These are phyloP conservation scores for Oreochromis tanganicae DNA, from an alignment of 2,113 vertebrate genomes.

Conservation along the genomic window DNA sequence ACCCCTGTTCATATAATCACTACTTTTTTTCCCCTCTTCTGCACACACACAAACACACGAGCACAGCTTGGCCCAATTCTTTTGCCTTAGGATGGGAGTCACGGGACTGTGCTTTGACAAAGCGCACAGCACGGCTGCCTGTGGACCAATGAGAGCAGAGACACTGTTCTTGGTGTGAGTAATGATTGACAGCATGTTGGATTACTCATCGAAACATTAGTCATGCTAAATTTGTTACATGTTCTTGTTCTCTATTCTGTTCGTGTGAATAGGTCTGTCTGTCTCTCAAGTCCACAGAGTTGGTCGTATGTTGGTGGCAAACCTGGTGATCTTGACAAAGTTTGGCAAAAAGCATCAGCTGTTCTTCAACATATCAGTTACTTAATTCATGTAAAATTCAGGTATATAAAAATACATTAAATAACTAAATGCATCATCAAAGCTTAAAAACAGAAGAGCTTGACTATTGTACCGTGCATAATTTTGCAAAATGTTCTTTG, in stretches of 20 bases:
- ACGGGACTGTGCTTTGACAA: conserved; percentile 43
- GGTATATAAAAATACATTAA: background rate
- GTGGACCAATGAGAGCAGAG: conserved; percentile 7
- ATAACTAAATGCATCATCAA: background rate
- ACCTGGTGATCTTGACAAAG: background rate
- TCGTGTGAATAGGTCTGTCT: conserved; percentile 36
- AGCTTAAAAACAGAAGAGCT: background rate
- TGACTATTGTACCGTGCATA: background rate
- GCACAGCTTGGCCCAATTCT: background rate
- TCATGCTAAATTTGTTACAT: conserved; percentile 57
- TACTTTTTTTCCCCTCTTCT: background rate
- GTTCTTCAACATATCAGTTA: background rate
- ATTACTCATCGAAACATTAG: conserved; percentile 62
- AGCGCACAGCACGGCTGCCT: background rate
- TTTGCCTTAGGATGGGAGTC: conserved; percentile 16
- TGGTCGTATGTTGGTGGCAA: background rate
- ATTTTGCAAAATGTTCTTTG: background rate
- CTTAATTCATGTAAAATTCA: background rate
- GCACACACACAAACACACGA: background rate
- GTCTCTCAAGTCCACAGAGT: conserved; percentile 8
- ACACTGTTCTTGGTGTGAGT: conserved; percentile 35
- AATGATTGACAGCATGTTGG: conserved; percentile 60
- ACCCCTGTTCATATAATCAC: background rate
- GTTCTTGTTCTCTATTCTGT: conserved; percentile 50
- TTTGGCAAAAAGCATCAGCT: background rate